Base-by-base conservation (phyloP, 2,888 invertebrate genomes). In the Chrysodeixis includens region DNA sequence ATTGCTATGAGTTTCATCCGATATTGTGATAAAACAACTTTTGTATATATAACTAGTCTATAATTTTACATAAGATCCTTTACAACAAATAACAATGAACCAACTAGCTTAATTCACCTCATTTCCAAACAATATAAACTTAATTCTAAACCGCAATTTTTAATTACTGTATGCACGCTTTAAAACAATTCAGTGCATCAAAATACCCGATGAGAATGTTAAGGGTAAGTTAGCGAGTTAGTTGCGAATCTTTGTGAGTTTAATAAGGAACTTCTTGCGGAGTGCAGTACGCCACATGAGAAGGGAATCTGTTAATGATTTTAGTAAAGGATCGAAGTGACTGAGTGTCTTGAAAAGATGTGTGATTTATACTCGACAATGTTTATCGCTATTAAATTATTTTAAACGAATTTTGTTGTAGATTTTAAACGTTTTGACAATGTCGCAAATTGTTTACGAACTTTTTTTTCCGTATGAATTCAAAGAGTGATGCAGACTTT, bases 241-340 rank as follows among this genome's bases (percentile, higher is more conserved):
- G 44, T 76, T 70, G 53, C 32, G 51, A 65, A 73, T 73, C 10
- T 55, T 55, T 46, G 72, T 68, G 70, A 65, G 70, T 73, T 76
- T 69, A 76, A 78, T 71, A 73, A 69, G 53, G 32, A 79, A 79
- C 64, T 78, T 76, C 66, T 59, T 69, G 73, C 22, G 70, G 76
- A 2, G 12, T 35, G 14, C 35, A 35, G 12, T 14, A 14, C 14
- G 14, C 35, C 35, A 35, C 35, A 35, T 35, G 12, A 35, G 35
- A 6, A 26, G 35, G 35, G 35, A 35, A 35, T 35, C 12, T 35
- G 12, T 35, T 35, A 35, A 35, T 35, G 35, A 35, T 35, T 35
- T 35, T 35, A 35, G 4, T 14, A 1, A 35, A 12, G 3, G 4
- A 35, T 35, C 2, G 2, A 9, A 32, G 9, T 32, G 32, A 32